Percentiles rank a stretch among this genome's conserved stretches.
Evolutionary conservation across 2,888 invertebrate genomes (phyloP).

Genomic region (Adineta ricciae): DNA sequence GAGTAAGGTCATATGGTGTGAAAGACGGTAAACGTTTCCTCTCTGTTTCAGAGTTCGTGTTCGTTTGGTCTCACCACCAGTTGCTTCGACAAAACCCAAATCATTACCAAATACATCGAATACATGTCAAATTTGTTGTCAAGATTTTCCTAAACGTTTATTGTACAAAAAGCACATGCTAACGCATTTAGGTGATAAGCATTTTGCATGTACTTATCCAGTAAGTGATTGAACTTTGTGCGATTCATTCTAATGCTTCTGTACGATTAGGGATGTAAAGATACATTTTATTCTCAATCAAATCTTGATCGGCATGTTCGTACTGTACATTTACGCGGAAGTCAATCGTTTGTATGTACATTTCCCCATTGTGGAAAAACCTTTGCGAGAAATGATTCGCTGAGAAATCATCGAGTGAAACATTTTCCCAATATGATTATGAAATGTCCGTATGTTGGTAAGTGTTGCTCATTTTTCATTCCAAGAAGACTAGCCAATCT

Average conservation of each 20-base stretch:
- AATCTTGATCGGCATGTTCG: slow-evolving; percentile 11
- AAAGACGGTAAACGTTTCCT: not conserved
- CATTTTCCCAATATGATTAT: slow-evolving; percentile 17
- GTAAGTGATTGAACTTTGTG: not conserved
- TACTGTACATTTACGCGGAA: not conserved
- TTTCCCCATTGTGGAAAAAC: slow-evolving; percentile 10
- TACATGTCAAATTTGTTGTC: not conserved
- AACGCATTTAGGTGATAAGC: slow-evolving; percentile 7
- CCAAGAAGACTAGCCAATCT: too few relatives aligned
- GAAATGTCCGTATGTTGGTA: slow-evolving; percentile 17
- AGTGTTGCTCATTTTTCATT: not conserved
- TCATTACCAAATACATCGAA: not conserved
- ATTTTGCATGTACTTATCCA: slow-evolving; percentile 8
- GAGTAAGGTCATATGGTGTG: not conserved
- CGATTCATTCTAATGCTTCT: not conserved
- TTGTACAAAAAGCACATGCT: not conserved
- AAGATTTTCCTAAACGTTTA: not conserved
- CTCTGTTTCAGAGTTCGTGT: not conserved
- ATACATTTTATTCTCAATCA: slow-evolving; percentile 3
- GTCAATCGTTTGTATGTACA: not conserved
- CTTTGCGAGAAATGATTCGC: slow-evolving; percentile 1
- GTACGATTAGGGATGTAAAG: not conserved
- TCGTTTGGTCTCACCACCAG: not conserved
- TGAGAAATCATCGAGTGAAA: not conserved
- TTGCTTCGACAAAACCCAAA: not conserved